Evolutionary conservation across 2,113 vertebrate genomes (phyloP).

Genomic region (Antechinus stuartii): DNA sequence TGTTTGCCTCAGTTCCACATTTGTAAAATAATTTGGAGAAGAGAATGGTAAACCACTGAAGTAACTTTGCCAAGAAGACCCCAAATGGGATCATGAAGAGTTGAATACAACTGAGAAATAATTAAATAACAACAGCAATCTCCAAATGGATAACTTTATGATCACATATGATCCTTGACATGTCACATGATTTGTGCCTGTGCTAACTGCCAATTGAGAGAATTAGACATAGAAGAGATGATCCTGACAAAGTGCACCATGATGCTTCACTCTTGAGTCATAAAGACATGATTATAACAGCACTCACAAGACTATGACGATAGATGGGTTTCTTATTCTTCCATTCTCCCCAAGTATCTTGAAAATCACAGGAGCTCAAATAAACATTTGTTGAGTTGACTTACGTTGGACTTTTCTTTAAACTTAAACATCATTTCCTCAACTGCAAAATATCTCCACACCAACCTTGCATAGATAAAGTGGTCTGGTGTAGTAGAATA

Average conservation of each 20-base stretch:
- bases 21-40: background rate
- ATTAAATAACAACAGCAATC: background rate
- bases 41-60: background rate
- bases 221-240: background rate
- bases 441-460: background rate
- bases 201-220: background rate
- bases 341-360: background rate
- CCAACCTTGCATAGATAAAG: background rate
- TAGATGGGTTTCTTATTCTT: background rate
- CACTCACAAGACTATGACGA: background rate
- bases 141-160: background rate
- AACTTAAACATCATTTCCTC: background rate
- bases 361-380: background rate
- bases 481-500: background rate
- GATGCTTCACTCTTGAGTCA: background rate
- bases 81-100: background rate
- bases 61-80: background rate
- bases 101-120: background rate
- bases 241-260: background rate
- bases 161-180: background rate
- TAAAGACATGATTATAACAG: background rate
- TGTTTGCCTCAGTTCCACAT: background rate
- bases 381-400: background rate
- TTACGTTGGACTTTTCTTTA: background rate
- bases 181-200: background rate